Evolutionary conservation across 2,797 vertebrate species (phyloP).

Genomic region (Cyclopterus lumpus): DNA sequence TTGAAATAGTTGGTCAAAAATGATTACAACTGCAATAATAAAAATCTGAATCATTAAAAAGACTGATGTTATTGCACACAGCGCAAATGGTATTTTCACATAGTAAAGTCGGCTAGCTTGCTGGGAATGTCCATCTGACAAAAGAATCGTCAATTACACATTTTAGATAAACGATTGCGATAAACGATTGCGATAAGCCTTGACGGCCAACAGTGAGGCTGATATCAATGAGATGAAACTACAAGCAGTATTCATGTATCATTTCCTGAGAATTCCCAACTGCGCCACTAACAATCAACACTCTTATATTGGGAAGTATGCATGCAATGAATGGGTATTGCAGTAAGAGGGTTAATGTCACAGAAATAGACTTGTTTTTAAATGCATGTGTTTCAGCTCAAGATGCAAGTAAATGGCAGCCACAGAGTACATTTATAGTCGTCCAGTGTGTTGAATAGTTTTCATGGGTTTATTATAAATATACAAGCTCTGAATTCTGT

Average conservation of each 20-base stretch:
- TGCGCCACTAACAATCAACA: background rate
- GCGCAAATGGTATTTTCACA: background rate
- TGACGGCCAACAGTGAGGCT: background rate
- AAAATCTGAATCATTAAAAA: background rate
- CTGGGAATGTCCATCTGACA: background rate
- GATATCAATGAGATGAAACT: background rate
- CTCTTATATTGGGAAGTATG: background rate
- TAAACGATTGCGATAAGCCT: background rate
- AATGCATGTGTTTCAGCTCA: slow-evolving; percentile 4
- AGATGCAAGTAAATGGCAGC: slow-evolving; percentile 24
- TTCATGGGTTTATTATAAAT: background rate
- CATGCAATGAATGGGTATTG: background rate
- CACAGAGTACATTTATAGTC: slow-evolving; percentile 21
- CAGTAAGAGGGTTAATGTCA: background rate
- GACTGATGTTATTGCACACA: background rate
- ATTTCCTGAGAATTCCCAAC: background rate
- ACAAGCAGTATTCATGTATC: background rate
- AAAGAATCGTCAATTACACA: background rate
- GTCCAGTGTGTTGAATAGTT: background rate
- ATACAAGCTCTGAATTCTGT: slow-evolving; percentile 18
- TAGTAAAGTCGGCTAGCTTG: background rate
- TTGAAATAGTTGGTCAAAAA: background rate
- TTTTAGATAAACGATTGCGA: too few relatives aligned
- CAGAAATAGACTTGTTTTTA: background rate
- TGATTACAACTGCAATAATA: background rate